Conservation (phyloP, 30 jellyfish, hydroid and myxozoan genomes). For the Cassiopea andromeda region DNA sequence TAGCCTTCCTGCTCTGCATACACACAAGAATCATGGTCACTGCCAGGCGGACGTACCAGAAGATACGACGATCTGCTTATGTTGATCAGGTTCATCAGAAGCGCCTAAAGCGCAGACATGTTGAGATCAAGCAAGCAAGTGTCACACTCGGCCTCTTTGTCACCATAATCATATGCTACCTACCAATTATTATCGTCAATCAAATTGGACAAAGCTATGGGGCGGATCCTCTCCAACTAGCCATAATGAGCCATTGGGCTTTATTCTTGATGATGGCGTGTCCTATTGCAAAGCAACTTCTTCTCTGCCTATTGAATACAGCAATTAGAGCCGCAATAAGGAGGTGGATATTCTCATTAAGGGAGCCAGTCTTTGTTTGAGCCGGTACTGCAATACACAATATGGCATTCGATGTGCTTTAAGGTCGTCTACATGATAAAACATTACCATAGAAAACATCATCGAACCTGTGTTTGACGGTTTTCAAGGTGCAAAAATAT, state of each 20-base stretch:
- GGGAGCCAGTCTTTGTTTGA: constrained; percentile 26
- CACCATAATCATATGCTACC: constrained; percentile 51
- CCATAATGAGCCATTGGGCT: constrained; percentile 50
- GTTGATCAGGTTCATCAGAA: constrained; percentile 19
- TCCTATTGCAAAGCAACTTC: constrained; percentile 60
- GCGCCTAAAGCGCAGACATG: constrained; percentile 51
- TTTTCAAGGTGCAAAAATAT: too few species aligned
- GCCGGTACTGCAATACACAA: background rate
- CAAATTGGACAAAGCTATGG: background rate
- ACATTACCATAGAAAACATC: too few species aligned
- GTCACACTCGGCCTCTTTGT: constrained; percentile 56
- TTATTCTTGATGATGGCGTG: constrained; percentile 59
- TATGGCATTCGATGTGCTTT: background rate
- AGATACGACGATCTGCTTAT: constrained; percentile 32
- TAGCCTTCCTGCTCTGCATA: constrained; percentile 38
- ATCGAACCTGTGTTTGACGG: too few species aligned
- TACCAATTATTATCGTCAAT: constrained; percentile 49
- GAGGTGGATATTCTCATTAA: constrained; percentile 28
- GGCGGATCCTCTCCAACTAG: background rate
- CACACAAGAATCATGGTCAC: constrained; percentile 63
- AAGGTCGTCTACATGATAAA: too few species aligned
- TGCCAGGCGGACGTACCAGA: constrained; percentile 38
- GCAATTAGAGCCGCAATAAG: constrained; percentile 65
- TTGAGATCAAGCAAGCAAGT: constrained; percentile 70
- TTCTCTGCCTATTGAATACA: constrained; percentile 64